Evolutionary conservation across 2,797 vertebrate species (phyloP).

Genomic region (Triplophysa yarkandensis): DNA sequence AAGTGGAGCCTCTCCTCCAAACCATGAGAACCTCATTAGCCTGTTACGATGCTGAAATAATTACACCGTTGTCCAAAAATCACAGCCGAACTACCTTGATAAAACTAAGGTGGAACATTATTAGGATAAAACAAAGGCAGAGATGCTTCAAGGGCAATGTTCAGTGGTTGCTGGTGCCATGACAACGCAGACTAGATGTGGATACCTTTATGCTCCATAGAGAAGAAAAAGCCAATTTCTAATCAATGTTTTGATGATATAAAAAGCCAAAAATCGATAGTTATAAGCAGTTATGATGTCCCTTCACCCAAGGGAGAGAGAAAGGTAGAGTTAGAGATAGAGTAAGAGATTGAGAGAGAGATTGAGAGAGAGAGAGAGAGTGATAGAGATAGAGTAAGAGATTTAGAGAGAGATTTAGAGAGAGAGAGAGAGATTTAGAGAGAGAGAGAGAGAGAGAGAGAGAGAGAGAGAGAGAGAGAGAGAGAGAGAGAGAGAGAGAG

Average conservation of each 20-base stretch:
- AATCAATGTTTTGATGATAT: not conserved
- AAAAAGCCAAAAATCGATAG: conserved; percentile 17
- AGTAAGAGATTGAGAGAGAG: too few relatives aligned
- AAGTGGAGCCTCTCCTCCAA: conserved; percentile 31
- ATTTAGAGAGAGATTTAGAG: too few relatives aligned
- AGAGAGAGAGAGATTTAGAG: not conserved
- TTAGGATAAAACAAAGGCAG: conserved; percentile 7
- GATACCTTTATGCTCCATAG: not conserved
- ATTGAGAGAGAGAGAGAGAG: not conserved
- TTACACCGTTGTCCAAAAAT: conserved; percentile 46
- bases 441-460: not conserved
- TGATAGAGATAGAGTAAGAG: conserved; percentile 10
- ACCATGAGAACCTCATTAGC: conserved; percentile 44
- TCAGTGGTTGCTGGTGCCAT: conserved; percentile 9
- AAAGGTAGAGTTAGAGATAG: not conserved
- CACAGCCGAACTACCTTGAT: not conserved
- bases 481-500: not conserved
- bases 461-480: not conserved
- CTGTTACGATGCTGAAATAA: conserved; percentile 33
- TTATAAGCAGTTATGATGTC: not conserved
- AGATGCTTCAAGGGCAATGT: not conserved
- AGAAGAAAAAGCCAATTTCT: not conserved
- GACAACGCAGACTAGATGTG: conserved; percentile 12
- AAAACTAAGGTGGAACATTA: conserved; percentile 11
- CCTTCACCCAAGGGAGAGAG: not conserved